Evolutionary conservation across 2,888 invertebrate species (phyloP), one percentile per base, ranked within the genome.

Genomic region (Thalpophila matura): DNA sequence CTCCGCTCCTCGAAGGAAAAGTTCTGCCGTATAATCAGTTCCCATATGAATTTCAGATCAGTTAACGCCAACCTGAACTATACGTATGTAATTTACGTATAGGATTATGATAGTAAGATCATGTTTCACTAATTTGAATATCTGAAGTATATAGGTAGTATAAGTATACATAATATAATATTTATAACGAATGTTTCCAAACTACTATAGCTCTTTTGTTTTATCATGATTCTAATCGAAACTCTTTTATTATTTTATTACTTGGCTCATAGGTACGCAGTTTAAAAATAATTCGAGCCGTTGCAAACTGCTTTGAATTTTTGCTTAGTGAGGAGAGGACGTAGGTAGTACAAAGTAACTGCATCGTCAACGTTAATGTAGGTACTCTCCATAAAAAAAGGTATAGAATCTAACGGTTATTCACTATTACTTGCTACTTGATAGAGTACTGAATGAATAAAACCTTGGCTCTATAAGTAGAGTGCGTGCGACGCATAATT

Each of bases 401-500:
- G 43, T 38, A 57, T 47, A 20, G 10, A 31, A 38, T 47, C 6
- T 60, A 51, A 65, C 56, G 26, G 42, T 10, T 43, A 47, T 62
- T 66, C 43, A 40, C 16, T 49, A 51, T 51, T 14, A 37, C 29
- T 62, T 47, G 40, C 27, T n/a, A 43, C 14, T 47, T 56, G 31
- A 51, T 55, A 51, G 33, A 29, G 20, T n/a, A 47, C 22, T 38
- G 42, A 56, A 61, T 56, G 60, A 61, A 75, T 64, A 72, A 56
- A 63, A 67, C 53, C 54, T 57, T 37, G 35, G 35, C n/a, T 43
- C 40, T 35, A 64, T 31, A 60, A 61, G 54, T 58, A 35, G 6
- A 53, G 46, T 47, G 60, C 74, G 58, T 73, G 62, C 49, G 7
- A 59, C 40, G 65, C 58, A 76, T 77, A 76, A 62, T 63, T 63